Evolutionary conservation across 1,140 invertebrate genomes (phyloP), one percentile per base, ranked within the genome.

Genomic region (Chymomyza costata): DNA sequence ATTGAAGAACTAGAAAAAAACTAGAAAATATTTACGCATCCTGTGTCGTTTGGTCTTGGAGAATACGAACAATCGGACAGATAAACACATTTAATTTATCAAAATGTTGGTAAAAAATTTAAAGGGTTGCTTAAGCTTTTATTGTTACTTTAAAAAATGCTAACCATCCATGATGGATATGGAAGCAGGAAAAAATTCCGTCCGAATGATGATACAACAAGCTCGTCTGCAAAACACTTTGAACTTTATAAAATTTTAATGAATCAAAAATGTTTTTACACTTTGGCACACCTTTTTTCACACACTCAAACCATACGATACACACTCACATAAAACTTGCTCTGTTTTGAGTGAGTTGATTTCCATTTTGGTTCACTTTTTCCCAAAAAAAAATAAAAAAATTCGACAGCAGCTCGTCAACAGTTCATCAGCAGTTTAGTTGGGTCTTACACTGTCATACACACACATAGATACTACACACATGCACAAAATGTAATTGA

Each of bases 181-280:
- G n/a, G n/a, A n/a, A n/a, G n/a, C n/a, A n/a, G n/a, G n/a, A n/a
- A n/a, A n/a, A n/a, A n/a, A n/a, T n/a, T n/a, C n/a, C n/a, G n/a
- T n/a, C n/a, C n/a, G n/a, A n/a, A n/a, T n/a, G n/a, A n/a, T n/a
- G n/a, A n/a, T n/a, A n/a, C n/a, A n/a, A 30, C 13, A 16, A 40
- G 30, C 3, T 13, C 30, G 73, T 68, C 73, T 80, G 64, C 53
- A 69, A 82, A 81, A 81, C 76, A 81, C 76, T 81, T 81, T 81
- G 76, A 82, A 82, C 76, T 81, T 76, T 81, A 78, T 81, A 70
- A 82, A 81, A 82, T 81, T 81, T 81, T 81, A 81, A 81, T 81
- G 76, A 81, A 81, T 82, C 76, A 76, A 74, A 81, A 80, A 81
- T 70, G 69, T 82, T 82, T 81, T 82, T 76, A 81, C 73, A 80